Base-by-base conservation (phyloP, 2,888 invertebrate genomes). In the Diarsia rubi region DNA sequence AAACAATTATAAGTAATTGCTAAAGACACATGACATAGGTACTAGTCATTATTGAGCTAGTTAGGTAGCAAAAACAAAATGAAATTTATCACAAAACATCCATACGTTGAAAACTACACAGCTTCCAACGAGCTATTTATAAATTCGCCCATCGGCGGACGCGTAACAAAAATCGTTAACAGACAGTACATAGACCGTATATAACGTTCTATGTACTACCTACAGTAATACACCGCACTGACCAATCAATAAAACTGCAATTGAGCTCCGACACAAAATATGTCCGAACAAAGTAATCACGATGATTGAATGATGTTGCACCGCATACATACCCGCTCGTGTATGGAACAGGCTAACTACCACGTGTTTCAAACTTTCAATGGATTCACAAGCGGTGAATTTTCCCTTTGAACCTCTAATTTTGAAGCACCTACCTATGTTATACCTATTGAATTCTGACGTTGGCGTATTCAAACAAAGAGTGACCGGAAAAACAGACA, bases 181-280 rank as follows among this genome's bases (percentile, higher is more conserved):
- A 84, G 79, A 75, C 75, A 84, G 66, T 72, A 85, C 81, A 83
- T 81, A 73, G 60, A 14, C 52, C 68, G 60, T 76, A 80, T 24
- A 80, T 76, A 59, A 68, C 64, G 27, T 44, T 52, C 31, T 67
- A 75, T 79, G 47, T 80, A 80, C 60, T 75, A 54, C 68, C 66
- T 60, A 79, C 69, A 80, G 75, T 81, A 83, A 80, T 81, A 73
- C 67, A 73, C 70, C 80, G 75, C 79, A 78, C 65, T 75, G 79
- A 59, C 79, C 81, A 86, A 87, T 87, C 87, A 87, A 87, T 87
- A 87, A 87, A 87, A 87, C 83, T 86, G 87, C 83, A 86, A 84
- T 85, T 81, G 81, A 85, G 79, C 84, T 78, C 81, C 84, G 64
- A 84, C 84, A 81, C 86, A 87, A 86, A 87, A 87, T 87, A 83